Percentiles rank a stretch among this genome's conserved stretches.
phyloP scores from a whole-genome alignment of 2,888 invertebrate genomes.

The Cryptops parisi region DNA sequence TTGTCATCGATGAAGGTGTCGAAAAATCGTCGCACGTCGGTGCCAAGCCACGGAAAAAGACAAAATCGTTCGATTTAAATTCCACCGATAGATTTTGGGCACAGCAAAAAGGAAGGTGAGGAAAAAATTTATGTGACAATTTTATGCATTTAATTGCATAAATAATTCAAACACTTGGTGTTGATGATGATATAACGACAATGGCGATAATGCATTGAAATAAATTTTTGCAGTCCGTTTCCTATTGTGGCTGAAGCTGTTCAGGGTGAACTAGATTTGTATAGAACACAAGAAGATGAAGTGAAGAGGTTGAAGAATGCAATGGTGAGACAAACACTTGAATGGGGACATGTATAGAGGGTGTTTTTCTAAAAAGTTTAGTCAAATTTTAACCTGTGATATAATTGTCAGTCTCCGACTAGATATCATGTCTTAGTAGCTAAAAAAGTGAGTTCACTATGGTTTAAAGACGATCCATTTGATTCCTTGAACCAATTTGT shows the following conservation, averaged over 20 bases:
- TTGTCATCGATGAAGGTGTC: slow-evolving; percentile 49
- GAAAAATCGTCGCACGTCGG: slow-evolving; percentile 27
- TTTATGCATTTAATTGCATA: no score
- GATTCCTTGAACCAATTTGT: no score
- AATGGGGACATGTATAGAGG: background rate
- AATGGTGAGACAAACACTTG: slow-evolving; percentile 47
- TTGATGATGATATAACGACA: no score
- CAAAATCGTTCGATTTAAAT: slow-evolving; percentile 78
- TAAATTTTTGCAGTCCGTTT: slow-evolving; percentile 33
- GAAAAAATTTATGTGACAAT: no score
- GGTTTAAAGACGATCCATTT: no score
- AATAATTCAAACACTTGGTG: no score
- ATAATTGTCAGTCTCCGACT: no score
- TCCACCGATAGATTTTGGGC: slow-evolving; percentile 82
- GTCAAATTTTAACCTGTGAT: background rate
- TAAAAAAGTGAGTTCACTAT: no score
- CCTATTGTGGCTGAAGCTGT: slow-evolving; percentile 88
- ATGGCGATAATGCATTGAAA: background rate
- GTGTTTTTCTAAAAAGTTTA: background rate
- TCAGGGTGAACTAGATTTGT: slow-evolving; percentile 93
- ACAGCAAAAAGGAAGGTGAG: slow-evolving; percentile 66
- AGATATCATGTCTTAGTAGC: no score
- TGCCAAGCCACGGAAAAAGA: slow-evolving; percentile 41
- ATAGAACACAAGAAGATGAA: slow-evolving; percentile 86
- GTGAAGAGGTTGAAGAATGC: slow-evolving; percentile 86